Conservation (phyloP, 2,797 vertebrate species). For the Chelmon rostratus region DNA sequence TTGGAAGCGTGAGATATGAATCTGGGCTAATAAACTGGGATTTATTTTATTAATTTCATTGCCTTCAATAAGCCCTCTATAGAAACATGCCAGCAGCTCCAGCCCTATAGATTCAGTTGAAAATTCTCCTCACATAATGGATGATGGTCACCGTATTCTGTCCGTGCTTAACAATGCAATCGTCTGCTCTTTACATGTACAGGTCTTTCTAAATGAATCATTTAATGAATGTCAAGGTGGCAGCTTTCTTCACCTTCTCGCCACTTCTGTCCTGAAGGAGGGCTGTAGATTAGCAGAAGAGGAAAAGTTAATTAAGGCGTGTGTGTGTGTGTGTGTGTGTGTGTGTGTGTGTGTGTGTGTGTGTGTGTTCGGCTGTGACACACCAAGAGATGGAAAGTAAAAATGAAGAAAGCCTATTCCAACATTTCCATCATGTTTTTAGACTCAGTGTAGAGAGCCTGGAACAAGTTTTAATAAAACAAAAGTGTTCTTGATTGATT, state of each 20-base stretch:
- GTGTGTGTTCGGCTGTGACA: not conserved
- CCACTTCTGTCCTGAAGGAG: slow-evolving; percentile 1
- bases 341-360: too few relatives aligned
- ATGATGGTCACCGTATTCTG: slow-evolving; percentile 11
- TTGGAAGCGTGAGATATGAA: slow-evolving; percentile 49
- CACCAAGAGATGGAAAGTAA: not conserved
- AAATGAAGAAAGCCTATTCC: not conserved
- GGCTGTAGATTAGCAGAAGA: not conserved
- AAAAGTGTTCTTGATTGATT: not conserved
- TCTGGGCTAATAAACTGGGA: slow-evolving; percentile 58
- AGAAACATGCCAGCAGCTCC: not conserved
- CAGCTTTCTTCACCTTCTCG: not conserved
- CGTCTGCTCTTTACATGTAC: not conserved
- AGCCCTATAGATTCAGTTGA: not conserved
- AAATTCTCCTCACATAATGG: not conserved
- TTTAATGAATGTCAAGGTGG: slow-evolving; percentile 13
- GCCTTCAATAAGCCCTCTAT: slow-evolving; percentile 1
- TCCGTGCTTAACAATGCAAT: not conserved
- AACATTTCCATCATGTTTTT: not conserved
- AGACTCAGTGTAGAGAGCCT: not conserved
- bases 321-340: not conserved
- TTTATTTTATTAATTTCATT: slow-evolving; percentile 48
- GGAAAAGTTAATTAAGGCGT: slow-evolving; percentile 24
- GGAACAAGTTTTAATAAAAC: not conserved
- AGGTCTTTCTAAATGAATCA: not conserved